Conservation (phyloP, 92 coral and sea anemone genomes). For the Epizoanthus scotinus region DNA sequence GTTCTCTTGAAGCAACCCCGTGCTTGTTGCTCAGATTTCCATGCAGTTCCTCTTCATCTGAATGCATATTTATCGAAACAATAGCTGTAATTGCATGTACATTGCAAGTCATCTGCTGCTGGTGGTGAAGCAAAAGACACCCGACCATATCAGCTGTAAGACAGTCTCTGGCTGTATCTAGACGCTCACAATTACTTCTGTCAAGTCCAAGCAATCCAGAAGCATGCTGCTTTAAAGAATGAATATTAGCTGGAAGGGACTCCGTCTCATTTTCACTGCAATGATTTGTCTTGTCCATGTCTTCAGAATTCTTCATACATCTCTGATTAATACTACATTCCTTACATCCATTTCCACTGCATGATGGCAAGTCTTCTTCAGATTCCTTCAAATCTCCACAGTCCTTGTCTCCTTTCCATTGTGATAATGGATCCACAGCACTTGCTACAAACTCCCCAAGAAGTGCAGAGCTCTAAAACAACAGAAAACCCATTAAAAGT, state of each 20-base stretch:
- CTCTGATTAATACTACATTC: conserved; percentile 43
- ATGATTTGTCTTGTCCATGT: conserved; percentile 12
- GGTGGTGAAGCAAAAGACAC: conserved; percentile 80
- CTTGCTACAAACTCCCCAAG: conserved; percentile 74
- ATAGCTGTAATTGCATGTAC: conserved; percentile 94
- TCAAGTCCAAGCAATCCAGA: conserved; percentile 52
- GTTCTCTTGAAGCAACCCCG: conserved; percentile 75
- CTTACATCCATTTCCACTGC: conserved; percentile 37
- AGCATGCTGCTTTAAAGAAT: conserved; percentile 41
- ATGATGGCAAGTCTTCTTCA: conserved; percentile 36
- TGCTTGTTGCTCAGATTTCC: conserved; percentile 52
- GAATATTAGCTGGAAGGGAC: conserved; percentile 34
- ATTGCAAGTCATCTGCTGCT: conserved; percentile 95
- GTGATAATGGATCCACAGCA: conserved; percentile 34
- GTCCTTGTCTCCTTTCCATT: neutral
- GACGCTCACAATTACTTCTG: conserved; percentile 3
- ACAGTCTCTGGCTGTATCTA: conserved; percentile 36
- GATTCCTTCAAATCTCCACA: conserved; percentile 20
- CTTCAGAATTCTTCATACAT: conserved; percentile 10
- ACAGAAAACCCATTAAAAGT: neutral
- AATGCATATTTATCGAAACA: conserved; percentile 58
- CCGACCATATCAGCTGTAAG: conserved; percentile 75
- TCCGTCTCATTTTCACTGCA: conserved; percentile 34
- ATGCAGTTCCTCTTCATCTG: conserved; percentile 44
- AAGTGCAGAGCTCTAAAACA: conserved; percentile 74